Conservation (phyloP, 2,113 vertebrate genomes). For the Dunckerocampus dactyliophorus region DNA sequence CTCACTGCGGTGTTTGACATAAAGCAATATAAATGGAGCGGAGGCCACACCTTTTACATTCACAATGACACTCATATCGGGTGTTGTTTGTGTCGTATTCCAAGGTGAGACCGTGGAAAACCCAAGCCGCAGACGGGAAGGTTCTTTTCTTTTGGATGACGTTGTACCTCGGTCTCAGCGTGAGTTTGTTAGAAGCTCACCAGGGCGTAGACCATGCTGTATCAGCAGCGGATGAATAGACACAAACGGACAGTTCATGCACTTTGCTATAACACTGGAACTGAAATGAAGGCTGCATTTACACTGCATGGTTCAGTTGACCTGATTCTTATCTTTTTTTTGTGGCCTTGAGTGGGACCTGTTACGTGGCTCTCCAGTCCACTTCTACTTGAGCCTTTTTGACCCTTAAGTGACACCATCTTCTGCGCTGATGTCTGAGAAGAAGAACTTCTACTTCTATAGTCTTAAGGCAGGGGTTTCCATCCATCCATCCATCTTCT, state of each 20-base stretch:
- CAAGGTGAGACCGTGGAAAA: slow-evolving; percentile 25
- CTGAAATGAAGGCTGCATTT: neutral
- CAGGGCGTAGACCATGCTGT: slow-evolving; percentile 77
- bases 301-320: neutral
- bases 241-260: neutral
- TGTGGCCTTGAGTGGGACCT: neutral
- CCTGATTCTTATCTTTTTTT: neutral
- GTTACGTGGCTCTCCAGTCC: neutral
- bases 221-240: slow-evolving; percentile 20
- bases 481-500: no score
- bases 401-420: no score
- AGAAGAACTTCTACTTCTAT: no score
- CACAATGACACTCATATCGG: slow-evolving; percentile 43
- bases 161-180: slow-evolving; percentile 11
- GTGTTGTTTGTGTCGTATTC: slow-evolving; percentile 27
- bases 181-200: slow-evolving; percentile 73
- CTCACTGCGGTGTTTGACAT: slow-evolving; percentile 23
- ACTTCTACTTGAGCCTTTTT: no score
- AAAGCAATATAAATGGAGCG: slow-evolving; percentile 20
- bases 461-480: no score
- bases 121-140: slow-evolving; percentile 30
- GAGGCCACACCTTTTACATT: slow-evolving; percentile 44
- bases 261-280: neutral
- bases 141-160: slow-evolving; percentile 29
- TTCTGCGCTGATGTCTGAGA: no score